Conservation (phyloP, 2,113 vertebrate genomes). For the Bambusicola thoracicus region DNA sequence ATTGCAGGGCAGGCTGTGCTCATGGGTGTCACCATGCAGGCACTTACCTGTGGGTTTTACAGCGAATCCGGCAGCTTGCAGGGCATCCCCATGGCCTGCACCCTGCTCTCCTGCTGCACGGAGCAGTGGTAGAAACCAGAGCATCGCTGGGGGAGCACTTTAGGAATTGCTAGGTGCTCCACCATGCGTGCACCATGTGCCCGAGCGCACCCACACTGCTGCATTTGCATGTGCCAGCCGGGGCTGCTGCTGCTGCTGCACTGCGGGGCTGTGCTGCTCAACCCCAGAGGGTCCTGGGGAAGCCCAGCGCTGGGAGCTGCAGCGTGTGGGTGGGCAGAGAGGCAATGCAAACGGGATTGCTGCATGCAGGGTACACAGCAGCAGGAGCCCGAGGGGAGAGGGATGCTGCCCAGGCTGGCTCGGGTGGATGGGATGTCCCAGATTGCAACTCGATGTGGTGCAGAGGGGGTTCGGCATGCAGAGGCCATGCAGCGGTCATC, state of each 20-base stretch:
- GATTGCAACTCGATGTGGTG: rapidly evolving
- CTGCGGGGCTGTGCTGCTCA: background rate
- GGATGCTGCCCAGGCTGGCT: background rate
- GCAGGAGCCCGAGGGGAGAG: background rate
- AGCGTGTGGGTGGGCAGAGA: background rate
- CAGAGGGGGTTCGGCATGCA: rapidly evolving
- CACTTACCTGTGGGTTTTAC: background rate
- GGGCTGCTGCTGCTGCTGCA: background rate
- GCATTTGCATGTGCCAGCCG: background rate
- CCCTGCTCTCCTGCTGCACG: background rate
- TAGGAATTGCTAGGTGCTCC: rapidly evolving
- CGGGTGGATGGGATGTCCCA: rapidly evolving
- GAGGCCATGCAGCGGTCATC: rapidly evolving
- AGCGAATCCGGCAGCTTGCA: rapidly evolving
- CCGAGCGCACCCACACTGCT: rapidly evolving
- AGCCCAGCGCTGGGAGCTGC: background rate
- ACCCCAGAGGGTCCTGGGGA: background rate
- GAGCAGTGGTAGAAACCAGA: background rate
- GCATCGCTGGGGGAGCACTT: background rate
- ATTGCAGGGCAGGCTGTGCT: background rate
- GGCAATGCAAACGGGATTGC: background rate
- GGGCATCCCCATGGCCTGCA: rapidly evolving
- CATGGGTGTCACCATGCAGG: background rate
- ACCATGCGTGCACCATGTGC: rapidly evolving
- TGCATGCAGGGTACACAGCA: background rate